A percentile compares a stretch with the other conserved stretches of the same genome.
These are phyloP conservation scores for Plectropomus leopardus DNA, from an alignment of 2,113 vertebrate species.

Conservation along the genomic window DNA sequence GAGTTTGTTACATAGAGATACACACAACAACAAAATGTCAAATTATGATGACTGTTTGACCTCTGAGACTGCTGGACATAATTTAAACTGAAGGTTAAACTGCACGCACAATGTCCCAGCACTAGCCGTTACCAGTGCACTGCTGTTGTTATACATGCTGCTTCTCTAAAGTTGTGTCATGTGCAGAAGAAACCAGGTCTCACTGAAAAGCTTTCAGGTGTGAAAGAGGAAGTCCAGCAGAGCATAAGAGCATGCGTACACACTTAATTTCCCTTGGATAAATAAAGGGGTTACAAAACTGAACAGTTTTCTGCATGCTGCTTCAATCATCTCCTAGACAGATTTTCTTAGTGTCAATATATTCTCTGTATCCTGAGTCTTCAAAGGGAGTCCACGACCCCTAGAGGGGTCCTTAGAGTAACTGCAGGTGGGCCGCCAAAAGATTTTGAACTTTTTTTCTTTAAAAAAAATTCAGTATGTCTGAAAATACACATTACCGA, in stretches of 20 bases:
- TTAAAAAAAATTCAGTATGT: too few species aligned
- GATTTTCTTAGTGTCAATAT: neutral
- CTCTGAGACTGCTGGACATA: neutral
- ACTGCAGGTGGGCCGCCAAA: too few species aligned
- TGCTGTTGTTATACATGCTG: neutral
- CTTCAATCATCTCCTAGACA: neutral
- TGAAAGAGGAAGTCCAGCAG: constrained; percentile 29
- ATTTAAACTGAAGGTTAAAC: neutral
- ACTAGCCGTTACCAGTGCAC: neutral
- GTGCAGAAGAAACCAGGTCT: neutral
- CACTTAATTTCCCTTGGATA: neutral
- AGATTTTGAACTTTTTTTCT: too few species aligned
- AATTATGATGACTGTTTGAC: neutral
- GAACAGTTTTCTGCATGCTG: neutral
- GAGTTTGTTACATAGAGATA: neutral
- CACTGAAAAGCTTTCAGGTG: neutral
- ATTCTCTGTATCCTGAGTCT: too few species aligned
- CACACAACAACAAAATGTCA: neutral
- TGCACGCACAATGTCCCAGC: neutral
- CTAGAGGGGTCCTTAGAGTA: too few species aligned
- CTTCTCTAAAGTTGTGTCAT: neutral
- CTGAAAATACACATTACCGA: too few species aligned
- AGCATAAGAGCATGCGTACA: constrained; percentile 1
- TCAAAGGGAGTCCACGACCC: too few species aligned
- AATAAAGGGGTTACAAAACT: neutral